Conservation (phyloP, 2,888 invertebrate genomes). For the Anagyrus pseudococci region DNA sequence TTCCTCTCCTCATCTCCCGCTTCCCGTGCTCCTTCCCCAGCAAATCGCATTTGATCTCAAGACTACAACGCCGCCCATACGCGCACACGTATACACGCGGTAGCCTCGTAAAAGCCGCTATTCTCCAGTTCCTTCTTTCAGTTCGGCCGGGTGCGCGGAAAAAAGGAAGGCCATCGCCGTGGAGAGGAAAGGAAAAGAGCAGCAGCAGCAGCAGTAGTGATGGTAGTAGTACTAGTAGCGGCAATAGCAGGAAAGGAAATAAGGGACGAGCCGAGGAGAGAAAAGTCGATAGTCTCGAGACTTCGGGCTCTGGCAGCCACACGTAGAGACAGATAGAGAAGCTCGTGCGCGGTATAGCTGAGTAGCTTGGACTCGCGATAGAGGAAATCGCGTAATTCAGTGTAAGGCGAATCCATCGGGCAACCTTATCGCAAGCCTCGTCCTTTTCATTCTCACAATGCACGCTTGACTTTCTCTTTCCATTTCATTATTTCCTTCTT, state of each 20-base stretch:
- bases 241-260: neutral
- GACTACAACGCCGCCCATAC: neutral
- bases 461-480: no score
- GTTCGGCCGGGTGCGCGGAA: neutral
- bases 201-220: no score
- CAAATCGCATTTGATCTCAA: slow-evolving; percentile 19
- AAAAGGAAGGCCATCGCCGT: slow-evolving; percentile 4
- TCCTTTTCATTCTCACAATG: no score
- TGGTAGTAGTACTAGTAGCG: neutral
- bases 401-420: neutral
- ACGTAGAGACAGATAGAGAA: neutral
- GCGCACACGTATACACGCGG: neutral
- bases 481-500: no score
- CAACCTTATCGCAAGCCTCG: no score
- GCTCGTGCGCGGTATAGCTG: neutral
- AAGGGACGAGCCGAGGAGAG: neutral
- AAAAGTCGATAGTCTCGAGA: slow-evolving; percentile 15
- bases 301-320: neutral
- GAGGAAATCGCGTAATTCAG: slow-evolving; percentile 7
- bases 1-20: no score
- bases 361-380: neutral
- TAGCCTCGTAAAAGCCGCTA: neutral
- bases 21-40: neutral
- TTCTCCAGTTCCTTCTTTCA: slow-evolving; percentile 5
- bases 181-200: neutral